Conservation (phyloP, 2,113 vertebrate species). For the Hemichromis elongatus region DNA sequence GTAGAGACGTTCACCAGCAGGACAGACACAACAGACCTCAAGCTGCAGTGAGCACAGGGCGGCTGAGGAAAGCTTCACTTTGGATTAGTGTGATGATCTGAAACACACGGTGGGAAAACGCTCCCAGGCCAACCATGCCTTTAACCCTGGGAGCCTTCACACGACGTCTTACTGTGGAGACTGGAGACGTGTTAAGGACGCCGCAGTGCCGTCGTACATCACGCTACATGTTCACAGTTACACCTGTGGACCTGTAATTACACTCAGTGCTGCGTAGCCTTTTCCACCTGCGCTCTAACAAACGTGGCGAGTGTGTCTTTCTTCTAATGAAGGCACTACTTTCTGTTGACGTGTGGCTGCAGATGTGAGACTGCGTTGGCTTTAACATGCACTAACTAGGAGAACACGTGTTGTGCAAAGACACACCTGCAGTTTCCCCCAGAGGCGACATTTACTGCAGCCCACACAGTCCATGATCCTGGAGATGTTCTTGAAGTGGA, state of each 20-base stretch:
- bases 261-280: background rate
- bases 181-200: background rate
- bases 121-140: background rate
- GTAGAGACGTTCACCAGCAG: background rate
- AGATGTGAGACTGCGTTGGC: background rate
- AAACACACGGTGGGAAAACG: too few species aligned
- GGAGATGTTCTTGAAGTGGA: slow-evolving; percentile 97
- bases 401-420: background rate
- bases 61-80: background rate
- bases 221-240: too few species aligned
- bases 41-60: background rate
- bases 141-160: background rate
- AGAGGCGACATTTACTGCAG: slow-evolving; percentile 94
- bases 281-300: background rate
- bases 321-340: background rate
- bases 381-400: background rate
- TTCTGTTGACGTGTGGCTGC: background rate
- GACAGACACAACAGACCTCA: background rate
- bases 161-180: background rate
- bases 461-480: slow-evolving; percentile 98
- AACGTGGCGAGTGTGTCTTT: background rate
- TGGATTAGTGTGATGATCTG: too few species aligned
- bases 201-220: too few species aligned
- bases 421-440: slow-evolving; percentile 92
- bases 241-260: background rate